These are phyloP conservation scores for Sturnira hondurensis DNA, from an alignment of 2,113 vertebrate genomes.

Conservation along the genomic window DNA sequence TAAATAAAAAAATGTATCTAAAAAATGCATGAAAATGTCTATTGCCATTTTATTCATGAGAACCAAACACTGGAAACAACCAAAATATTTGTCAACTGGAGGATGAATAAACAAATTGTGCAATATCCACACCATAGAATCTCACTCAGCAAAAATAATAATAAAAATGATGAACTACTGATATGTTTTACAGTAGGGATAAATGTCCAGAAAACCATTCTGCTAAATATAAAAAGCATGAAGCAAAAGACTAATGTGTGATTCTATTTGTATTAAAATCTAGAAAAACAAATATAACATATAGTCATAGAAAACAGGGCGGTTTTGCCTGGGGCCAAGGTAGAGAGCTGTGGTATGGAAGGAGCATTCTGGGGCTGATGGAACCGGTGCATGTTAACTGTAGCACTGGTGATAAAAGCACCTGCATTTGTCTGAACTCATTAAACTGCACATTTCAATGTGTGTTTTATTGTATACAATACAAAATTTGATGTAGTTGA, in stretches of 20 bases:
- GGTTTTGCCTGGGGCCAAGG: background rate
- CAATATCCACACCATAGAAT: background rate
- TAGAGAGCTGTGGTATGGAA: background rate
- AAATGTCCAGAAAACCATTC: background rate
- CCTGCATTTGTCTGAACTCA: background rate
- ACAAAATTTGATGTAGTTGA: background rate
- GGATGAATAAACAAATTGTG: background rate
- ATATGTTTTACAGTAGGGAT: background rate
- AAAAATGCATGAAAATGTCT: background rate
- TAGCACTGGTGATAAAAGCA: background rate
- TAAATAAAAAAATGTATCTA: background rate
- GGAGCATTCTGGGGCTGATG: background rate
- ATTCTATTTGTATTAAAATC: background rate
- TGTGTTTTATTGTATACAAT: background rate
- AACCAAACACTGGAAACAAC: background rate
- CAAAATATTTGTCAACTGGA: background rate
- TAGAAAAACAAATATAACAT: background rate
- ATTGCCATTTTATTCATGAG: background rate
- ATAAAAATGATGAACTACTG: background rate
- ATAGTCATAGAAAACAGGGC: background rate
- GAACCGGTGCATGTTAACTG: background rate
- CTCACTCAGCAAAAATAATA: background rate
- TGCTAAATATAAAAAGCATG: background rate
- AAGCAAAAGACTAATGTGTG: background rate
- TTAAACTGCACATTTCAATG: background rate